Evolutionary conservation across 2,113 vertebrate genomes (phyloP).

Genomic region (Cricetomys ansorgei): DNA sequence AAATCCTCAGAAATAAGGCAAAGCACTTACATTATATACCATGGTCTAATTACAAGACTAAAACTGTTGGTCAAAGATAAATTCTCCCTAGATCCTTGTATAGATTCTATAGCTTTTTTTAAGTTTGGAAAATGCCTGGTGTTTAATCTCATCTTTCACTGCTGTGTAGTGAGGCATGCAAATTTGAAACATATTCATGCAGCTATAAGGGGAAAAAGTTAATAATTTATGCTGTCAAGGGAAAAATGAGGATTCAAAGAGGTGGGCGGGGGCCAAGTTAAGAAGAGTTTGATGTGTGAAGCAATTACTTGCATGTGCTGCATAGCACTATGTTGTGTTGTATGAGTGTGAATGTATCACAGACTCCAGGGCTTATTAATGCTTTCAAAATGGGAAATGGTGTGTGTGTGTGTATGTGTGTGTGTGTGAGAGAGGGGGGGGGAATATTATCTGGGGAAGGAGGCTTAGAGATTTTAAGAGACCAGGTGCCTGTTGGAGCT

Average conservation of each 20-base stretch:
- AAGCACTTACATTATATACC: not conserved
- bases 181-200: not conserved
- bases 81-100: not conserved
- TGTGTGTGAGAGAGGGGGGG: no score
- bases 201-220: not conserved
- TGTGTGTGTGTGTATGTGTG: not conserved
- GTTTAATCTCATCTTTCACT: not conserved
- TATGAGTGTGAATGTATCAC: not conserved
- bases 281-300: not conserved
- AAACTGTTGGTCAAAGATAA: not conserved
- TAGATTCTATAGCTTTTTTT: not conserved
- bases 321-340: not conserved
- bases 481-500: not conserved
- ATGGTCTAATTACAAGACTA: constrained; percentile 3
- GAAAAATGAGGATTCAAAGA: not conserved
- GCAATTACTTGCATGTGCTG: not conserved
- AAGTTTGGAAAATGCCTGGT: not conserved
- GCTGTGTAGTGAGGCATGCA: not conserved
- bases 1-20: not conserved
- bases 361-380: not conserved
- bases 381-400: not conserved
- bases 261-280: not conserved
- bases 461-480: not conserved
- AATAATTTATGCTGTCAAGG: not conserved
- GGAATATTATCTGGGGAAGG: not conserved